Evolutionary conservation across 2,113 vertebrate genomes (phyloP).

Genomic region (Thomomys bottae): DNA sequence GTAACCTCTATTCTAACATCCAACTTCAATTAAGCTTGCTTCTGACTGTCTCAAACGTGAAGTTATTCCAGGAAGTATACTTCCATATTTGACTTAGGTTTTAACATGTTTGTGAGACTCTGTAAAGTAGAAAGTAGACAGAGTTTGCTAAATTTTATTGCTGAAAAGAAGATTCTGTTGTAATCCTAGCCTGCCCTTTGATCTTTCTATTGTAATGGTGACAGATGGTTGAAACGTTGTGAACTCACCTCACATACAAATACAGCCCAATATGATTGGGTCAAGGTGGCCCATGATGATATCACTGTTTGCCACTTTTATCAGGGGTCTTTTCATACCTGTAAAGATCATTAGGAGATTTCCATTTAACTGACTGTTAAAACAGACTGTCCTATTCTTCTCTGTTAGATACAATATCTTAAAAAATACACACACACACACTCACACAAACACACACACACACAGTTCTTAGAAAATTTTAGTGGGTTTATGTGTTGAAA

Average conservation of each 20-base stretch:
- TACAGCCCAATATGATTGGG: background rate
- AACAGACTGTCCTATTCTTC: background rate
- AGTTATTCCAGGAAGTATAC: background rate
- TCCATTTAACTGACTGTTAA: background rate
- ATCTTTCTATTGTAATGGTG: background rate
- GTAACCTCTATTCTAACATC: background rate
- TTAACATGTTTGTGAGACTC: background rate
- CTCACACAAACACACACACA: too few species aligned
- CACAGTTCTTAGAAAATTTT: background rate
- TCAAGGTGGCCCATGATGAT: background rate
- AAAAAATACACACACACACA: background rate
- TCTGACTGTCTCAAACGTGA: background rate
- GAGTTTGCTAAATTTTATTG: background rate
- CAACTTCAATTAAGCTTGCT: background rate
- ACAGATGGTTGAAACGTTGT: background rate
- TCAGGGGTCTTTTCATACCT: background rate
- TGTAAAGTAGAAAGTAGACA: background rate
- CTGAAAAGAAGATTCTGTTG: background rate
- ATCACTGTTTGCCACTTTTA: background rate
- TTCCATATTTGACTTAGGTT: background rate
- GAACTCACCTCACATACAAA: background rate
- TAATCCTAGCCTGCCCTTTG: background rate
- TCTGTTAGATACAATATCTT: too few species aligned
- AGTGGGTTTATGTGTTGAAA: background rate
- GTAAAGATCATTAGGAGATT: background rate